Evolutionary conservation across 2,797 vertebrate species (phyloP).

Genomic region (Fringilla coelebs): DNA sequence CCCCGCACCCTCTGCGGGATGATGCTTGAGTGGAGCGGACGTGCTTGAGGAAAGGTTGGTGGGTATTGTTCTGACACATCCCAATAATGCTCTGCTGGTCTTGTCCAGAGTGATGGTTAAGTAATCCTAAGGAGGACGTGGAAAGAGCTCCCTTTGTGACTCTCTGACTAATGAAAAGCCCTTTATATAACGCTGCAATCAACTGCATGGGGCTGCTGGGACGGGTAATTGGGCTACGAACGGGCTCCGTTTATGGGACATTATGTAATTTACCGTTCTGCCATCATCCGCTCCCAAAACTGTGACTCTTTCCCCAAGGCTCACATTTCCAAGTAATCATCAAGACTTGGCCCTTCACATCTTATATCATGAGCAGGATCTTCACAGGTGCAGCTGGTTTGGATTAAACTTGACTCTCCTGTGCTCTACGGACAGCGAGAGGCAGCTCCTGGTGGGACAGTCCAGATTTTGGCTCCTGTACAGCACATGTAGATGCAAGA

Average conservation of each 20-base stretch:
- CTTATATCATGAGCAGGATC: neutral
- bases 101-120: conserved; percentile 21
- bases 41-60: neutral
- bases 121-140: conserved; percentile 37
- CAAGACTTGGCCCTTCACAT: neutral
- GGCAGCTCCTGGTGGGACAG: neutral
- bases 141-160: conserved; percentile 57
- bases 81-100: conserved; percentile 3
- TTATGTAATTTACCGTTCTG: conserved; percentile 53
- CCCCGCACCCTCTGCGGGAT: neutral
- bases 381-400: neutral
- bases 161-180: conserved; percentile 66
- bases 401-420: neutral
- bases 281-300: neutral
- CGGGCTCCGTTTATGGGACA: neutral
- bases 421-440: neutral
- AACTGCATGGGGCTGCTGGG: conserved; percentile 55
- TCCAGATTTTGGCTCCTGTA: neutral
- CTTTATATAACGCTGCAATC: conserved; percentile 68
- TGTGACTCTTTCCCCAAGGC: neutral
- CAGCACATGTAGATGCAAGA: neutral
- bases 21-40: neutral
- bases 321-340: neutral
- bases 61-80: neutral
- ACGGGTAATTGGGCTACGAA: conserved; percentile 58